Evolutionary conservation across 1,140 invertebrate species (phyloP), one percentile per base, ranked within the genome.

Genomic region (Hylaeus anthracinus): DNA sequence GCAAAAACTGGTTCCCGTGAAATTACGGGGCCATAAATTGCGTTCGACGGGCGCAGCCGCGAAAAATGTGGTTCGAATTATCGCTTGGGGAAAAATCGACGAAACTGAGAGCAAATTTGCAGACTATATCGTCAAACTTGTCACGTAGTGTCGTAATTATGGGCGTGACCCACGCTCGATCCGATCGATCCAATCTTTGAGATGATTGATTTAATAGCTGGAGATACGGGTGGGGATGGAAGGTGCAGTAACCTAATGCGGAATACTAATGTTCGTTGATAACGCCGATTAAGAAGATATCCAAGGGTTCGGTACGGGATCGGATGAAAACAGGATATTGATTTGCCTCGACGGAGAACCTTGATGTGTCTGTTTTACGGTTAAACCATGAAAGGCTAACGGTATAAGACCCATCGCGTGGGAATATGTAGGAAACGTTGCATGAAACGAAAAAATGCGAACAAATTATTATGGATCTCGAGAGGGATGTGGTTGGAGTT

Each of bases 101-200:
- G 41, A 37, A 48, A 66, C 39, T 45, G 69, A 41, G 61, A n/a
- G n/a, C 15, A 26, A 56, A 72, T 79, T 73, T 73, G 51, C 55
- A 14, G 63, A 39, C n/a, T 72, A 12, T 79, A 79, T 84, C 79
- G 56, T 74, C n/a, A 80, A 82, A 88, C 77, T 81, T 71, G 82
- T 70, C 77, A 81, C 75, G 79, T 86, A 77, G 64, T 26, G 63
- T 77, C 76, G 67, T 86, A 86, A 86, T 84, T 87, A 84, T 72
- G 75, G 73, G 67, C 70, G 48, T 60, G 72, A 82, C 73, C 82
- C 48, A 26, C 39, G 71, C 26, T 72, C 56, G 58, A 71, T 72
- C 64, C 61, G 56, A 65, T 63, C 48, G 72, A 80, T 51, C 67
- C 66, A 71, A 83, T 83, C 78, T 80, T 48, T 45, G 14, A 53